phyloP scores from a whole-genome alignment of 2,113 vertebrate genomes.

The Reinhardtius hippoglossoides region DNA sequence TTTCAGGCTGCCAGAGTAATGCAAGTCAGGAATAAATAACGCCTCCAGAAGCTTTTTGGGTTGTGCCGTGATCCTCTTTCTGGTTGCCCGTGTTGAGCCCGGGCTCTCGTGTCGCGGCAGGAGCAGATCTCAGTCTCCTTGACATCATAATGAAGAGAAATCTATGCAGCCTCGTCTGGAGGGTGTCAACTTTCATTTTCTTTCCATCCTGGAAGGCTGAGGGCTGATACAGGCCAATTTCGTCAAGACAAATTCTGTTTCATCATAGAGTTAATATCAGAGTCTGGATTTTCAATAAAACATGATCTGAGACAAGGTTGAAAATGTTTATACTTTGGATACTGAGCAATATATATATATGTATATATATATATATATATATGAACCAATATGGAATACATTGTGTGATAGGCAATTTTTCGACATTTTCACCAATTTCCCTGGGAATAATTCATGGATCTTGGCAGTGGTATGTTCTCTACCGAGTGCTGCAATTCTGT shows the following conservation, averaged over 20 bases:
- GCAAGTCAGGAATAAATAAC: too few relatives aligned
- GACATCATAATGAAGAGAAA: constrained; percentile 41
- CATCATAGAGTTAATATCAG: not conserved
- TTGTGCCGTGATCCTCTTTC: not conserved
- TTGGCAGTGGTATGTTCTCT: too few relatives aligned
- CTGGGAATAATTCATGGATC: too few relatives aligned
- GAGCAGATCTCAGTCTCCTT: constrained; percentile 36
- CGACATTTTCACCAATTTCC: too few relatives aligned
- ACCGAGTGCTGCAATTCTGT: too few relatives aligned
- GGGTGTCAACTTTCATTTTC: constrained; percentile 35
- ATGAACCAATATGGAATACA: too few relatives aligned
- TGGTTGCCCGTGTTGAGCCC: not conserved
- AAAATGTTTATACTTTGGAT: too few relatives aligned
- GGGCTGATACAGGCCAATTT: not conserved
- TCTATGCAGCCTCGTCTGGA: constrained; percentile 11
- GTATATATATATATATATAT: too few relatives aligned
- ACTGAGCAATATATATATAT: too few relatives aligned
- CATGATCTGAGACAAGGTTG: too few relatives aligned
- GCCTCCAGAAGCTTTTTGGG: constrained; percentile 9
- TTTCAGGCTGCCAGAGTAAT: not conserved
- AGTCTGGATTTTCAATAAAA: too few relatives aligned
- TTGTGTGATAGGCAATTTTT: too few relatives aligned
- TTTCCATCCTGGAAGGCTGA: not conserved
- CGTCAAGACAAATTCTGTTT: constrained; percentile 1
- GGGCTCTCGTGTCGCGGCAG: constrained; percentile 6